Evolutionary conservation across 35 echinoderm and acorn worm genomes (phyloP), one percentile per base, ranked within the genome.

Genomic region (Chiridota heheva): DNA sequence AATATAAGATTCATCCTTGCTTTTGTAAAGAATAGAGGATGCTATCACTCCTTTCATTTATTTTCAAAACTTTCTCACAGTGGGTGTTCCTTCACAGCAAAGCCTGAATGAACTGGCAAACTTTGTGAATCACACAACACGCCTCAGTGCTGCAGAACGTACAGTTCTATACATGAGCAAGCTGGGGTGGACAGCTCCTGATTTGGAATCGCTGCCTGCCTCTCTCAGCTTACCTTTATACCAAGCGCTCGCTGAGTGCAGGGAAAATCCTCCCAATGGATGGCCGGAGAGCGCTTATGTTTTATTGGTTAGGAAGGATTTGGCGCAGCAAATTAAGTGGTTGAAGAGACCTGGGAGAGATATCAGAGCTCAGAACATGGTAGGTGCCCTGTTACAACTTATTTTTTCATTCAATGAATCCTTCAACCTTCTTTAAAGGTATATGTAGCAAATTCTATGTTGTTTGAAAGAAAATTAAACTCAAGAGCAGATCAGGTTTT

Each of bases 211-310:
- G 13, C 49, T 92, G 3, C 84, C 89, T 42, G 47, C 86, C 41
- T 90, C 89, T 18, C 28, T 98, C 42, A 76, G 84, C 20, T 77
- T 98, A 26, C 88, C 95, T 12, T 89, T 98, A 13, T 67, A 82
- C 46, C 80, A 98, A 34, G 95, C 89, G 10, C 79, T 98, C 49
- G 73, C 69, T 39, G 63, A 78, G 20, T 83, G 90, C 36, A 62
- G 76, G 62, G 86, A 88, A 22, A 87, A 80, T 7, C 95, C 95
- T 15, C 95, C 84, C 0, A 79, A 60, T 34, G 77, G 76, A 40
- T 98, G 95, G 95, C 84, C 95, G 6, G 82, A 98, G 73, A 76
- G 72, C 2, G 95, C 95, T 12, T 98, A 97, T 42, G 64, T 66
- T 20, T 78, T 98, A 17, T 76, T 98, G 15, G 81, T 86, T 13